Evolutionary conservation across 2,113 vertebrate species (phyloP).

Genomic region (Podarcis muralis): DNA sequence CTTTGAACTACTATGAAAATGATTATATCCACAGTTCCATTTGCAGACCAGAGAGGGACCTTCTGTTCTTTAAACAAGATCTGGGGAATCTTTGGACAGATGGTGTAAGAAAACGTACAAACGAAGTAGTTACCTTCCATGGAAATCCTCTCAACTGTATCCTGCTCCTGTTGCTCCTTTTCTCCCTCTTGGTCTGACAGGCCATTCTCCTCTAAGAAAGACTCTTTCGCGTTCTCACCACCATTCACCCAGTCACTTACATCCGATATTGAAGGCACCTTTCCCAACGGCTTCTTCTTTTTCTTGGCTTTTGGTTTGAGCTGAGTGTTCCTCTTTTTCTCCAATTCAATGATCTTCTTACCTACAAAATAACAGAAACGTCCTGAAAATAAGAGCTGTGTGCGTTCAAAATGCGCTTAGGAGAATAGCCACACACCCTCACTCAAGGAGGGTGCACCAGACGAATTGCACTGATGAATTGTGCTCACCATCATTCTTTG

Average conservation of each 20-base stretch:
- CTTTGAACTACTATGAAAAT: neutral
- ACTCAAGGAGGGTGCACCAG: neutral
- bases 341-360: constrained; percentile 87
- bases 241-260: constrained; percentile 64
- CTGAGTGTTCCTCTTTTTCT: constrained; percentile 81
- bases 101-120: neutral
- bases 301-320: constrained; percentile 84
- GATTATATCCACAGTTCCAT: fast-evolving
- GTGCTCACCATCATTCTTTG: no score
- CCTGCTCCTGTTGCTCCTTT: constrained; percentile 60
- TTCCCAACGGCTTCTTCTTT: constrained; percentile 78
- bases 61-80: neutral
- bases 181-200: constrained; percentile 78
- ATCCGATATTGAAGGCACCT: constrained; percentile 57
- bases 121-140: constrained; percentile 51
- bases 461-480: neutral
- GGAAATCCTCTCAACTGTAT: constrained; percentile 37
- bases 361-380: constrained; percentile 67
- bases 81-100: neutral
- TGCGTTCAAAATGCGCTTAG: neutral
- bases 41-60: neutral
- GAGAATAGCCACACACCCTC: neutral
- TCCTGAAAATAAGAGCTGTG: neutral
- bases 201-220: constrained; percentile 62
- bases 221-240: constrained; percentile 59